Evolutionary conservation across 1,140 invertebrate species (phyloP).

Genomic region (Trinorchestia longiramus): DNA sequence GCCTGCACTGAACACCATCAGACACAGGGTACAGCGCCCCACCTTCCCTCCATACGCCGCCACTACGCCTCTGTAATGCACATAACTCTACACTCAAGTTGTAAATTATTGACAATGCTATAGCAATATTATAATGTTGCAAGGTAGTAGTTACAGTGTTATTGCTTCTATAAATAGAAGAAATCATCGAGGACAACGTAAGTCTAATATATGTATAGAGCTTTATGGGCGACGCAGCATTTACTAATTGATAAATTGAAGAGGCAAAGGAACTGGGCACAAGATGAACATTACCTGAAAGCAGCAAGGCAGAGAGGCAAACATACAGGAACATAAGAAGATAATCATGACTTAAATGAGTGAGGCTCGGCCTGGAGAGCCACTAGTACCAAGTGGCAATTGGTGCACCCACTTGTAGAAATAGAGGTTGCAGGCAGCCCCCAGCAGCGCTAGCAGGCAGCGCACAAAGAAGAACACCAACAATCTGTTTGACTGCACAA

Average conservation of each 20-base stretch:
- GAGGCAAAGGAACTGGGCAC: too few relatives aligned
- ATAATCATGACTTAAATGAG: too few relatives aligned
- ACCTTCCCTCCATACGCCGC: constrained; percentile 90
- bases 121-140: too few relatives aligned
- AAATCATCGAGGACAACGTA: too few relatives aligned
- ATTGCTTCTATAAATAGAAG: too few relatives aligned
- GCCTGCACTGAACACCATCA: constrained; percentile 88
- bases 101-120: neutral
- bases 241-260: too few relatives aligned
- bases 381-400: neutral
- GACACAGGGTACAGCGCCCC: constrained; percentile 84
- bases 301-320: too few relatives aligned
- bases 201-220: too few relatives aligned
- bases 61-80: constrained; percentile 78
- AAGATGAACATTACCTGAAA: too few relatives aligned
- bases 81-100: neutral
- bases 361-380: neutral
- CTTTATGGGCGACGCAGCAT: too few relatives aligned
- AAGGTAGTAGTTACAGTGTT: too few relatives aligned
- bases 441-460: constrained; percentile 83
- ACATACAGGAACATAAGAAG: too few relatives aligned
- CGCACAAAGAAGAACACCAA: constrained; percentile 91
- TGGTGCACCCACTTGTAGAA: constrained; percentile 79
- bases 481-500: constrained; percentile 80
- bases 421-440: constrained; percentile 88